These are phyloP conservation scores for Tenthredo distinguenda DNA, from an alignment of 2,888 invertebrate genomes.

Conservation along the genomic window DNA sequence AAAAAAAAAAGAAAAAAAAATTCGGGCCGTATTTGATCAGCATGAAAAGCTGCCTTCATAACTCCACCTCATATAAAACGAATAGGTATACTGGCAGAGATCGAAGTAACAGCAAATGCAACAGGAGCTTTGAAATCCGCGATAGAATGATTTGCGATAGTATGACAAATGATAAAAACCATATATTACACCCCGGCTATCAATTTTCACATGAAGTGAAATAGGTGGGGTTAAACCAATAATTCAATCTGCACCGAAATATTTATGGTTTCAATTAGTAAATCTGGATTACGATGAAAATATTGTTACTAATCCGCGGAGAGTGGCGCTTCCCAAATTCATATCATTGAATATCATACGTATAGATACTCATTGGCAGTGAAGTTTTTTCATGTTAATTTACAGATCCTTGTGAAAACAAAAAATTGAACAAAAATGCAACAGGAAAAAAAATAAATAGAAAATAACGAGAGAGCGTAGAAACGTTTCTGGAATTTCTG, in stretches of 20 bases:
- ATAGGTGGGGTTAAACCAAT: background rate
- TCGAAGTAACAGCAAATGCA: background rate
- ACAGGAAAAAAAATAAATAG: too few relatives aligned
- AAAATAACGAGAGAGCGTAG: background rate
- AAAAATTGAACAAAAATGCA: background rate
- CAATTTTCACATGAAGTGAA: background rate
- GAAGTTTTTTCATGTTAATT: background rate
- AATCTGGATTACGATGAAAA: constrained; percentile 37
- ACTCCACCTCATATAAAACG: background rate
- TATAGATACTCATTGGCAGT: background rate
- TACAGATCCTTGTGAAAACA: background rate
- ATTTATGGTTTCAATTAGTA: constrained; percentile 34
- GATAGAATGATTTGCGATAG: constrained; percentile 9
- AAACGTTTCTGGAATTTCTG: background rate
- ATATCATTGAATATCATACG: background rate
- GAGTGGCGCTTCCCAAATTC: background rate
- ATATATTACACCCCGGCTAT: constrained; percentile 7
- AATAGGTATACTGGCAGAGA: background rate
- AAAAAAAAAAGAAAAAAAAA: background rate
- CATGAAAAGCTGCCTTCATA: background rate
- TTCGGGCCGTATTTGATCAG: background rate
- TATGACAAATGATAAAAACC: constrained; percentile 28
- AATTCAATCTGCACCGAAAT: constrained; percentile 21
- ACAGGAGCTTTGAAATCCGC: constrained; percentile 10
- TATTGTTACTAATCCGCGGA: constrained; percentile 19